Conservation (phyloP, 2,888 invertebrate genomes). For the Polia nebulosa region DNA sequence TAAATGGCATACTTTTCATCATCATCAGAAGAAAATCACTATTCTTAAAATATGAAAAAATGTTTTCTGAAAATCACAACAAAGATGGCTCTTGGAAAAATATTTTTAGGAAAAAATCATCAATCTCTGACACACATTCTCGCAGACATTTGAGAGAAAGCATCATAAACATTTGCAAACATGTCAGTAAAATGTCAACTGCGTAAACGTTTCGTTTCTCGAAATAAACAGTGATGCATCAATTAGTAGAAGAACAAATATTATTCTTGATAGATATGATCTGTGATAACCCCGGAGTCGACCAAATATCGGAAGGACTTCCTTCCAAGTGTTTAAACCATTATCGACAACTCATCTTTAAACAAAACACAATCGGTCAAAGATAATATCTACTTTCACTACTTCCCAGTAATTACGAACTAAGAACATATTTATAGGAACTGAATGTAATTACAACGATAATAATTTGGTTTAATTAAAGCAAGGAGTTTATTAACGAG, state of each 20-base stretch:
- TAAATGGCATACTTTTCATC: no score
- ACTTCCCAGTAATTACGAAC: slow-evolving; percentile 32
- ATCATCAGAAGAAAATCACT: background rate
- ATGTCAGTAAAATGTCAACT: slow-evolving; percentile 5
- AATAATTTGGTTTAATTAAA: slow-evolving; percentile 49
- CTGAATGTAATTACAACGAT: slow-evolving; percentile 41
- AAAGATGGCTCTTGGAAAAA: background rate
- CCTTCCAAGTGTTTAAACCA: slow-evolving; percentile 48
- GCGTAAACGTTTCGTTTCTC: slow-evolving; percentile 25
- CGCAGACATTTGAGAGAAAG: slow-evolving; percentile 19
- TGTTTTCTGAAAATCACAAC: background rate
- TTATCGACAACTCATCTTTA: slow-evolving; percentile 35
- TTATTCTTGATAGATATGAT: no score
- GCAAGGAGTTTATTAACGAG: slow-evolving; percentile 34
- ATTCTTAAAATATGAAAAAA: background rate
- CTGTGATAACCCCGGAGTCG: slow-evolving; percentile 16
- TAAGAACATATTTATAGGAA: slow-evolving; percentile 25
- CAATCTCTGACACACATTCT: slow-evolving; percentile 19
- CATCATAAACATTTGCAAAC: background rate
- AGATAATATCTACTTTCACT: slow-evolving; percentile 46
- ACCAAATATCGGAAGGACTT: slow-evolving; percentile 51
- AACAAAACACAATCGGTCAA: slow-evolving; percentile 45
- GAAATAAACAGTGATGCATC: slow-evolving; percentile 15
- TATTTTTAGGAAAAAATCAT: slow-evolving; percentile 11
- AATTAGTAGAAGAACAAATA: slow-evolving; percentile 33